phyloP scores from a whole-genome alignment of 2,888 invertebrate genomes.

The Eupithecia inturbata region DNA sequence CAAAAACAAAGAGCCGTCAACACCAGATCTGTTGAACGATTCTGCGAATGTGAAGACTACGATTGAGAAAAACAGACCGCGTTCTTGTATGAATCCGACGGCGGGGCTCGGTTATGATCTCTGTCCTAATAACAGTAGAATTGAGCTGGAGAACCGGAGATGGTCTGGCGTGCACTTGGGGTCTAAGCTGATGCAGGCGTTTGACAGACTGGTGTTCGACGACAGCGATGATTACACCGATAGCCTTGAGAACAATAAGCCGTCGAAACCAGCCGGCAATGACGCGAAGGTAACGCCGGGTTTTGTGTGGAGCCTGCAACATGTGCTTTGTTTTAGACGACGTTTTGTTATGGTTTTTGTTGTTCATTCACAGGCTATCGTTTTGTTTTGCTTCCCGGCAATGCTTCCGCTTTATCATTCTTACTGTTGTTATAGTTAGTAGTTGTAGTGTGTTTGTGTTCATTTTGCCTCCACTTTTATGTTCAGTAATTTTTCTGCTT shows the following conservation, averaged over 20 bases:
- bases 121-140: conserved; percentile 79
- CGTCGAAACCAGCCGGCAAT: conserved; percentile 79
- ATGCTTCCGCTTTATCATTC: conserved; percentile 55
- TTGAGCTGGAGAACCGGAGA: conserved; percentile 84
- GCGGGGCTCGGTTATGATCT: conserved; percentile 74
- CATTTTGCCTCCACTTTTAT: conserved; percentile 28
- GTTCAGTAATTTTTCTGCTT: not conserved
- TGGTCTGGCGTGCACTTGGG: conserved; percentile 90
- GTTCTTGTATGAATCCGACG: conserved; percentile 87
- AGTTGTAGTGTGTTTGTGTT: conserved; percentile 49
- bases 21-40: conserved; percentile 85
- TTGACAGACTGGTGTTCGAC: conserved; percentile 86
- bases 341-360: conserved; percentile 53
- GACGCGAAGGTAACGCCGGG: conserved; percentile 78
- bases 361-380: conserved; percentile 53
- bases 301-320: conserved; percentile 44
- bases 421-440: conserved; percentile 37
- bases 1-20: conserved; percentile 78
- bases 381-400: conserved; percentile 50
- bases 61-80: conserved; percentile 85
- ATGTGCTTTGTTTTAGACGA: conserved; percentile 55
- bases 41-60: conserved; percentile 80
- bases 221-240: conserved; percentile 90
- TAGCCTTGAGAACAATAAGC: conserved; percentile 87
- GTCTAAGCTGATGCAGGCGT: conserved; percentile 88